Conservation (phyloP, 37 sponge, comb jelly and placozoan genomes). For the Chondrilla cf. caribensis region DNA sequence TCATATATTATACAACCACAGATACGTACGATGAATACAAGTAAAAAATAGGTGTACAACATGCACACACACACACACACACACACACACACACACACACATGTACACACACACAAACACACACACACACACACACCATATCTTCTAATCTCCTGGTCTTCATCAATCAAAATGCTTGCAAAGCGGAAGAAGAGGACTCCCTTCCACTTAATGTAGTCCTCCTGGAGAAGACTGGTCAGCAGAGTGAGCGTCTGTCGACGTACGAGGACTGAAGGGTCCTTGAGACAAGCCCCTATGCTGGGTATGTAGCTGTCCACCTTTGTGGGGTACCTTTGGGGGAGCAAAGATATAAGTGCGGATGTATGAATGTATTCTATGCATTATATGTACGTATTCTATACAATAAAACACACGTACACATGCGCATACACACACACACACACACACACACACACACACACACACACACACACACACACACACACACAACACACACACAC, state of each 20-base stretch:
- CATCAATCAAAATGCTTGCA: constrained; percentile 48
- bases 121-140: constrained; percentile 23
- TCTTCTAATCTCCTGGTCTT: constrained; percentile 30
- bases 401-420: too few relatives aligned
- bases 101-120: too few relatives aligned
- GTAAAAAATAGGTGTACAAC: neutral
- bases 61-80: too few relatives aligned
- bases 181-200: constrained; percentile 73
- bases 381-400: neutral
- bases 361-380: too few relatives aligned
- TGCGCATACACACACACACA: neutral
- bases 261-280: constrained; percentile 50
- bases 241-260: constrained; percentile 75
- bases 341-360: too few relatives aligned
- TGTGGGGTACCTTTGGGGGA: constrained; percentile 34
- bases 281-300: constrained; percentile 64
- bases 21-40: neutral
- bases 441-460: too few relatives aligned
- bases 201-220: constrained; percentile 86
- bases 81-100: neutral
- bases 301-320: constrained; percentile 73
- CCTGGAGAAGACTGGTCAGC: constrained; percentile 71
- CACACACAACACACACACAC: too few relatives aligned
- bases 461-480: too few relatives aligned
- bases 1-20: neutral